Evolutionary conservation across 92 coral and sea anemone species (phyloP).

Genomic region (Palythoa grandis): DNA sequence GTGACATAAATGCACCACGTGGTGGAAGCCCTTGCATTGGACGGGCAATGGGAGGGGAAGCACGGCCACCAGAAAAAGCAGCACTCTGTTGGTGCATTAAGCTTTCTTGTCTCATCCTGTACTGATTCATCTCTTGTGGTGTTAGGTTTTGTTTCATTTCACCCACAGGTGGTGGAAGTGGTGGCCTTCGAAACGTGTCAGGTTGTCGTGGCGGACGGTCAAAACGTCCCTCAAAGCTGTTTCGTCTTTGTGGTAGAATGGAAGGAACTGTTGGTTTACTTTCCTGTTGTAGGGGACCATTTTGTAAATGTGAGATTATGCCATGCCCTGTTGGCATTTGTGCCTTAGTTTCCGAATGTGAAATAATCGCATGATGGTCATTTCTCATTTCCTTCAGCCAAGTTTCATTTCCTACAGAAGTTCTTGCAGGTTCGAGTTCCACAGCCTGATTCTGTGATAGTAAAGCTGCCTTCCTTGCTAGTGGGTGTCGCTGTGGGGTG

Average conservation of each 20-base stretch:
- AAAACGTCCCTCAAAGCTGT: conserved; percentile 18
- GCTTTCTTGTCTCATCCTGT: conserved; percentile 46
- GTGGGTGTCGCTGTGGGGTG: conserved; percentile 82
- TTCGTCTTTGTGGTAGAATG: not conserved
- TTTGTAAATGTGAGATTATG: not conserved
- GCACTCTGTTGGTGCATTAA: conserved; percentile 25
- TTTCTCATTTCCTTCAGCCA: conserved; percentile 2
- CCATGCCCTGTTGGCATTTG: not conserved
- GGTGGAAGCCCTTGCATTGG: conserved; percentile 56
- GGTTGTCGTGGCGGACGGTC: conserved; percentile 20
- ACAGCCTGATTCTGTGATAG: conserved; percentile 28
- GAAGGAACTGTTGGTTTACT: conserved; percentile 3
- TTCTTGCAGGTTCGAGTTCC: not conserved
- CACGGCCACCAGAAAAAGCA: conserved; percentile 16
- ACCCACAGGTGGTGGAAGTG: conserved; percentile 12
- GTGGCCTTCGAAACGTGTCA: conserved; percentile 23
- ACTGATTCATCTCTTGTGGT: conserved; percentile 47
- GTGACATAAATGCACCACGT: conserved; percentile 40
- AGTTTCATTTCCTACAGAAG: not conserved
- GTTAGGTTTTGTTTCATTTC: conserved; percentile 46
- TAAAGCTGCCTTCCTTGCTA: conserved; percentile 54
- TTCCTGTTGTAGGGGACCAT: conserved; percentile 28
- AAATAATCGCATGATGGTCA: not conserved
- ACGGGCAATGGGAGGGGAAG: conserved; percentile 28
- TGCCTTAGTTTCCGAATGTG: not conserved